Evolutionary conservation across 2,888 invertebrate genomes (phyloP), one percentile per base, ranked within the genome.

Genomic region (Leptinotarsa haldemani): DNA sequence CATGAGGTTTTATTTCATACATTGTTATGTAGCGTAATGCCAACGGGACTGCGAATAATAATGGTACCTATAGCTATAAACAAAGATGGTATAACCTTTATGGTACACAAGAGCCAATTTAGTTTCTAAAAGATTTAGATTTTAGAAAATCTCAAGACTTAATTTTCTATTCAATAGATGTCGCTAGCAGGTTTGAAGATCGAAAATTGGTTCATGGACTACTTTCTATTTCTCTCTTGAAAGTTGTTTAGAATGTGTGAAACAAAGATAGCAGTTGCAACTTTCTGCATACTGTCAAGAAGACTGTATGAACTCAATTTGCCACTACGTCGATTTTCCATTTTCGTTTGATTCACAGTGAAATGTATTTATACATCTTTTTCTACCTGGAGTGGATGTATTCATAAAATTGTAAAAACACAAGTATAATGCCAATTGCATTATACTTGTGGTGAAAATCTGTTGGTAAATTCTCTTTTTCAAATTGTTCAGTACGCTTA

Each of bases 381-480:
- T 70, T 77, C 75, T 65, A 65, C 65, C 56, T 77, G 73, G 77
- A 71, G 77, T 40, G 40, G 40, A 74, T 74, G 73, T 77, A 73
- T 77, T 74, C 75, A 74, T 65, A 72, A 76, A 74, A 70, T 76
- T 67, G 74, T 71, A 74, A 40, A 40, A 40, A 40, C 40, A 40
- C 40, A 40, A 40, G 40, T 40, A 40, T 40, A 40, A 40, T 40
- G 40, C 40, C 12, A 40, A 9, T 40, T 2, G 40, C 40, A 40
- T 40, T 40, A 40, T 40, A 9, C 40, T 40, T 40, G 40, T 30
- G 30, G 30, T 40, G 3, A 76, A 78, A 77, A 73, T 74, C 77
- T 22, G 20, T 22, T 65, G 72, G 72, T 77, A 77, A 81, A 79
- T 80, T 80, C 81, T 83, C 82, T 83, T 78, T 73, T 79, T 80